A percentile compares a stretch with the other conserved stretches of the same genome.
Conservation (phyloP, 2,113 vertebrate species). For the Aphyosemion australe region DNA sequence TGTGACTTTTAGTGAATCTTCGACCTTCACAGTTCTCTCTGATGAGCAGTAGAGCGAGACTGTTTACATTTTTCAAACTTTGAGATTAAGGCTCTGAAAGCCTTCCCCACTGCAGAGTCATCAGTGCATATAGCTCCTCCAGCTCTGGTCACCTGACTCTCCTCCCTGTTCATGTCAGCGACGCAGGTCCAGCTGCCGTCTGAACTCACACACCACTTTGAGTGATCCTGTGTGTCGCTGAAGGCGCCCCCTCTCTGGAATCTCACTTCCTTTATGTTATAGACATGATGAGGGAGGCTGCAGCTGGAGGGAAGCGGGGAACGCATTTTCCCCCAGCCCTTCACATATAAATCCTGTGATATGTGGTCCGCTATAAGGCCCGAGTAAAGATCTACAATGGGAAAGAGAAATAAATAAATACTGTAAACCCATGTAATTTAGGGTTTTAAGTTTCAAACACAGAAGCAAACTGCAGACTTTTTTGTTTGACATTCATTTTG, state of each 20-base stretch:
- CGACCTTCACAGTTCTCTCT: constrained; percentile 18
- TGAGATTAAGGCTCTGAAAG: background rate
- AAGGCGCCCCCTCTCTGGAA: accelerated
- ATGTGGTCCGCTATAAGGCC: constrained; percentile 30
- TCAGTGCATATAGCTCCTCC: constrained; percentile 62
- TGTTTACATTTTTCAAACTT: background rate
- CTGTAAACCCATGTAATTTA: background rate
- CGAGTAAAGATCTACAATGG: constrained; percentile 62
- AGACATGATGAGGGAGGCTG: constrained; percentile 26
- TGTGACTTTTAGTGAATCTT: background rate
- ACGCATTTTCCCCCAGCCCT: constrained; percentile 54
- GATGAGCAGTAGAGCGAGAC: background rate
- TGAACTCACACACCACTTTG: constrained; percentile 58
- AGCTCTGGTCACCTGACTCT: constrained; percentile 55
- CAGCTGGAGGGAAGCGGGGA: constrained; percentile 30
- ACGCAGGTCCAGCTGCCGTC: constrained; percentile 44
- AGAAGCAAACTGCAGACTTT: too few relatives aligned
- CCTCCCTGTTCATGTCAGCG: constrained; percentile 65
- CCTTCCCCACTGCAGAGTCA: background rate
- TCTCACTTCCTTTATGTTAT: constrained; percentile 36
- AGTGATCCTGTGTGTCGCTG: constrained; percentile 53
- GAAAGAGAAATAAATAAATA: background rate
- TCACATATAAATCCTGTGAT: constrained; percentile 27
- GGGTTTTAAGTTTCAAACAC: too few relatives aligned
- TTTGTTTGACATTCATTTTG: too few relatives aligned